These are phyloP conservation scores for Spodoptera picta DNA, from an alignment of 2,888 invertebrate species.

Conservation along the genomic window DNA sequence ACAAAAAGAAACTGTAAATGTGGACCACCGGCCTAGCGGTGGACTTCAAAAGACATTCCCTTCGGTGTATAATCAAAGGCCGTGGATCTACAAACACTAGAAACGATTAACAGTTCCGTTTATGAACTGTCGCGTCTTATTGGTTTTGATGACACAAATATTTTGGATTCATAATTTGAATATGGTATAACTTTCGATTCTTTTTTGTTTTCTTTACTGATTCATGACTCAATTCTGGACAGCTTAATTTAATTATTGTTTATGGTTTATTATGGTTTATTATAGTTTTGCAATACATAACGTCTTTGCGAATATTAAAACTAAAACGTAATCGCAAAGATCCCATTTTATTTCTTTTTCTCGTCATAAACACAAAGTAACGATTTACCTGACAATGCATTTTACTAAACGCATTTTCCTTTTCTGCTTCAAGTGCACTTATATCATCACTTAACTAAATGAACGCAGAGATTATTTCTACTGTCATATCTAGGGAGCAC, in stretches of 20 bases:
- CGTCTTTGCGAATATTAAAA: no score
- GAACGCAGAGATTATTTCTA: slow-evolving; percentile 25
- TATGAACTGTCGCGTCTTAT: slow-evolving; percentile 25
- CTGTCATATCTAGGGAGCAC: slow-evolving; percentile 39
- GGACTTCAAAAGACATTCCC: slow-evolving; percentile 78
- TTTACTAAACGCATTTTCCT: neutral
- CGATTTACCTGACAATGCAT: slow-evolving; percentile 5
- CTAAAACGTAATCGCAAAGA: no score
- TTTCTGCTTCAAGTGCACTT: slow-evolving; percentile 23
- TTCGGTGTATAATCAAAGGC: slow-evolving; percentile 68
- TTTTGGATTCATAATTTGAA: neutral
- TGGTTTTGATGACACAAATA: slow-evolving; percentile 13
- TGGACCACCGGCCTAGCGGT: slow-evolving; percentile 83
- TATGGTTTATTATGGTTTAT: no score
- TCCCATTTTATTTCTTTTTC: no score
- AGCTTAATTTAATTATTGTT: no score
- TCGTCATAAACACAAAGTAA: neutral
- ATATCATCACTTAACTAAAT: slow-evolving; percentile 24
- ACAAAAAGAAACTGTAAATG: slow-evolving; percentile 76
- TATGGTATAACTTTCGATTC: neutral
- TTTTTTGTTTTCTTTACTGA: no score
- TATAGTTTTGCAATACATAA: no score
- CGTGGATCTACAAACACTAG: slow-evolving; percentile 55
- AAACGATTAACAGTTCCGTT: slow-evolving; percentile 52
- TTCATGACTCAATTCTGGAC: no score